Percentiles rank a stretch among this genome's conserved stretches.
These are phyloP conservation scores for Zosterops pallidus DNA, from an alignment of 2,113 vertebrate species.

Conservation along the genomic window DNA sequence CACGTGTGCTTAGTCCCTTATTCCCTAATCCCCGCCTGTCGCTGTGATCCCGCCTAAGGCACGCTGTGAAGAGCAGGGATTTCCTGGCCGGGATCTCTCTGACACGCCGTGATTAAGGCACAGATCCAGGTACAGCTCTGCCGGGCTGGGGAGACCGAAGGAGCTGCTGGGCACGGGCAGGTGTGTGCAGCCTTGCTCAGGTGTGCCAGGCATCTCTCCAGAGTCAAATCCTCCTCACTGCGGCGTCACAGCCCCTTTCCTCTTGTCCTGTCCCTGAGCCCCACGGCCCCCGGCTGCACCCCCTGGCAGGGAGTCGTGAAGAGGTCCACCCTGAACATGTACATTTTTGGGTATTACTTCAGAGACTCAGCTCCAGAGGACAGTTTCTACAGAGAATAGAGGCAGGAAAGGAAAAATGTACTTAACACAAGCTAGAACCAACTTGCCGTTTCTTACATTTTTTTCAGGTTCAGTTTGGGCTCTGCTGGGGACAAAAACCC, in stretches of 20 bases:
- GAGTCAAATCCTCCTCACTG: neutral
- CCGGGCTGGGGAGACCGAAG: accelerated
- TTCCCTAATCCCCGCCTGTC: neutral
- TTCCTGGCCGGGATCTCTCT: neutral
- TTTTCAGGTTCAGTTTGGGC: neutral
- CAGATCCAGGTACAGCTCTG: neutral
- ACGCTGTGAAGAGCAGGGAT: neutral
- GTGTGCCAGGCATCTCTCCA: neutral
- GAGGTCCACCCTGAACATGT: too few species aligned
- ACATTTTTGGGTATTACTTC: neutral
- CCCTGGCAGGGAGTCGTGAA: neutral
- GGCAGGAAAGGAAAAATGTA: neutral
- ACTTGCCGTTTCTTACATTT: neutral
- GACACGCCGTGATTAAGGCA: neutral
- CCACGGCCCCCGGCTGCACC: too few species aligned
- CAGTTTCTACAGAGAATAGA: neutral
- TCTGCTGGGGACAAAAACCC: neutral
- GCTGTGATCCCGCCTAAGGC: neutral
- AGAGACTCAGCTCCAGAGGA: neutral
- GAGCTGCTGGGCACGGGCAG: neutral
- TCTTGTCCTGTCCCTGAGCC: neutral
- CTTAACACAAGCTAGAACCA: neutral
- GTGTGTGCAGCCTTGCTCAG: accelerated
- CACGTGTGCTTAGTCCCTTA: neutral
- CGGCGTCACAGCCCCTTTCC: neutral